Percentiles rank a stretch among this genome's conserved stretches.
Conservation (phyloP, 2,888 invertebrate species). For the Phaonia tiefii region DNA sequence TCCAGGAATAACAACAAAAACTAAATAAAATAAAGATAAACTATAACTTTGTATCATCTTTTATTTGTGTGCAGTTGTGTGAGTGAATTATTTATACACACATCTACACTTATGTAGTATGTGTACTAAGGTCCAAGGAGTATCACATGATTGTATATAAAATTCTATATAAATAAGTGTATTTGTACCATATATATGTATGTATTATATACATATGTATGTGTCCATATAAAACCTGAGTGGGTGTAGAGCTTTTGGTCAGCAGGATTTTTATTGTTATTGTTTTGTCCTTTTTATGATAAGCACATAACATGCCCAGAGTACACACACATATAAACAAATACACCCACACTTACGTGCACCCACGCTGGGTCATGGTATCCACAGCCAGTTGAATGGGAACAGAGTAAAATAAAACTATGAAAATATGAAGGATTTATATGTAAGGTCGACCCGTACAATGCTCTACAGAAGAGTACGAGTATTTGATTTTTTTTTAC, state of each 20-base stretch:
- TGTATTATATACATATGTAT: not conserved
- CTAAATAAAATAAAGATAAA: constrained; percentile 62
- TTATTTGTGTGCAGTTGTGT: constrained; percentile 33
- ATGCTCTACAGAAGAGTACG: too few relatives aligned
- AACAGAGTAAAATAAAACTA: too few relatives aligned
- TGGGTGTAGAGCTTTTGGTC: constrained; percentile 67
- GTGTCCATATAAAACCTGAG: constrained; percentile 41
- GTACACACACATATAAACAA: constrained; percentile 1
- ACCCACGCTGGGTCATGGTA: too few relatives aligned
- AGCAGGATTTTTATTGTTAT: constrained; percentile 78
- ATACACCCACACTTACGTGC: not conserved
- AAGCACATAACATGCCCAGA: constrained; percentile 59
- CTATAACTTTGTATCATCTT: constrained; percentile 66
- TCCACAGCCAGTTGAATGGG: too few relatives aligned
- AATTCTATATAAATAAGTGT: constrained; percentile 21
- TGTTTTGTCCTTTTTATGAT: constrained; percentile 76
- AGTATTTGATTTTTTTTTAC: too few relatives aligned
- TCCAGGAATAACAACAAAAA: constrained; percentile 34
- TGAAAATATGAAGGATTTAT: too few relatives aligned
- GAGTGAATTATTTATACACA: constrained; percentile 16
- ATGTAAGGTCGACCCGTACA: too few relatives aligned
- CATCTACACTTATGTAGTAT: constrained; percentile 5
- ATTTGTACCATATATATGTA: constrained; percentile 33
- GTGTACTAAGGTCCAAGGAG: constrained; percentile 1
- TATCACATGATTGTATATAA: constrained; percentile 5